These are phyloP conservation scores for Paralichthys olivaceus DNA, from an alignment of 2,113 vertebrate species.

Conservation along the genomic window DNA sequence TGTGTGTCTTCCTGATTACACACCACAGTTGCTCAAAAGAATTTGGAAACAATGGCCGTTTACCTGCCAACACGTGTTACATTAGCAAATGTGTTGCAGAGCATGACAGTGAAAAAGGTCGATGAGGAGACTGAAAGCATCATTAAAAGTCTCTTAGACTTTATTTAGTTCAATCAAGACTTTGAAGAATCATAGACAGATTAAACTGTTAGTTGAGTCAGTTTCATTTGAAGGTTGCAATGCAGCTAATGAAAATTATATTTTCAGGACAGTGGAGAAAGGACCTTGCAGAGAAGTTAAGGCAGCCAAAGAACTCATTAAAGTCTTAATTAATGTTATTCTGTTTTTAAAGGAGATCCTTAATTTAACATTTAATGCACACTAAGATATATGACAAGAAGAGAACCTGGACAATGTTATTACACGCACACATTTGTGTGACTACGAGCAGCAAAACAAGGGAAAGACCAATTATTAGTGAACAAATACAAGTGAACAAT, in stretches of 20 bases:
- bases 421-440: background rate
- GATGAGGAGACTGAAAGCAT: too few relatives aligned
- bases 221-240: too few relatives aligned
- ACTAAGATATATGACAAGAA: background rate
- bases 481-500: slow-evolving; percentile 33
- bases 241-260: too few relatives aligned
- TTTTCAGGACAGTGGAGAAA: too few relatives aligned
- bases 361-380: background rate
- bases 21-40: background rate
- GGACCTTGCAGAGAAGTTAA: too few relatives aligned
- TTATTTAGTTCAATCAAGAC: too few relatives aligned
- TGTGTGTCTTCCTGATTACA: slow-evolving; percentile 33
- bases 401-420: background rate
- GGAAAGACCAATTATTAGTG: slow-evolving; percentile 27
- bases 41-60: slow-evolving; percentile 31
- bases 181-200: too few relatives aligned
- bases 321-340: too few relatives aligned
- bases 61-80: slow-evolving; percentile 20
- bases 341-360: too few relatives aligned
- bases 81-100: background rate
- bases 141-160: too few relatives aligned
- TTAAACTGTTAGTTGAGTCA: too few relatives aligned
- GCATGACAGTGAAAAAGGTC: background rate
- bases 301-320: too few relatives aligned
- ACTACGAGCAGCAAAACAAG: slow-evolving; percentile 9